These are phyloP conservation scores for Watsonalla cultraria DNA, from an alignment of 2,888 invertebrate species.

Conservation along the genomic window DNA sequence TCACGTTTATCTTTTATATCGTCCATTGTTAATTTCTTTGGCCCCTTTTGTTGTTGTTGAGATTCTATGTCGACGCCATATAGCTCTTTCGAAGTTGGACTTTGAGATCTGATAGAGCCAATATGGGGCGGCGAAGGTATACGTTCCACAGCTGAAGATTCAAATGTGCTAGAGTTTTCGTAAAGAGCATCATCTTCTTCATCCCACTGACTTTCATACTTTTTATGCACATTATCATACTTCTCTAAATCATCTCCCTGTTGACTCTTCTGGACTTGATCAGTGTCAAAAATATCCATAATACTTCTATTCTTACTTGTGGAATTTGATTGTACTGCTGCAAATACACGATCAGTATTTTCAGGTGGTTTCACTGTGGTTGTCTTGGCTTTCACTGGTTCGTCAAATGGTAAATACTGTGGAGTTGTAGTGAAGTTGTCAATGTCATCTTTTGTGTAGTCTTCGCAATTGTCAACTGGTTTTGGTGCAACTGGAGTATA, in stretches of 20 bases:
- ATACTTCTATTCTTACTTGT: conserved; percentile 58
- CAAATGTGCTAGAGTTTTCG: conserved; percentile 39
- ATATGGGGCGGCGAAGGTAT: conserved; percentile 23
- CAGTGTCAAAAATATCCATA: conserved; percentile 61
- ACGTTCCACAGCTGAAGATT: conserved; percentile 9
- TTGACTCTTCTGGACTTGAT: conserved; percentile 32
- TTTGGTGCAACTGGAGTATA: background rate
- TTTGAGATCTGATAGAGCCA: conserved; percentile 28
- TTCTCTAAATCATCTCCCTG: conserved; percentile 41
- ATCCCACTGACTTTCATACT: conserved; percentile 60
- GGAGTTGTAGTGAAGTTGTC: conserved; percentile 25
- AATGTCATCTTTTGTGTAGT: conserved; percentile 44
- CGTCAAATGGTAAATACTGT: conserved; percentile 45
- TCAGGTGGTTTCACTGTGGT: conserved; percentile 24
- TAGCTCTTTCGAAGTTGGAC: conserved; percentile 41
- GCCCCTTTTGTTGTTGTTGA: conserved; percentile 10
- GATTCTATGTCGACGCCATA: conserved; percentile 28
- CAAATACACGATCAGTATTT: conserved; percentile 48
- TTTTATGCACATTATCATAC: conserved; percentile 41
- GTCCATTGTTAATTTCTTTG: conserved; percentile 22
- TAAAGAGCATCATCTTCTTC: conserved; percentile 73
- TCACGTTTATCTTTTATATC: conserved; percentile 47
- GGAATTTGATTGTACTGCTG: conserved; percentile 52
- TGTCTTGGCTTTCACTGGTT: conserved; percentile 14
- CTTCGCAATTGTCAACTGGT: conserved; percentile 16